These are phyloP conservation scores for Bactericera cockerelli DNA, from an alignment of 1,140 invertebrate genomes.

Conservation along the genomic window DNA sequence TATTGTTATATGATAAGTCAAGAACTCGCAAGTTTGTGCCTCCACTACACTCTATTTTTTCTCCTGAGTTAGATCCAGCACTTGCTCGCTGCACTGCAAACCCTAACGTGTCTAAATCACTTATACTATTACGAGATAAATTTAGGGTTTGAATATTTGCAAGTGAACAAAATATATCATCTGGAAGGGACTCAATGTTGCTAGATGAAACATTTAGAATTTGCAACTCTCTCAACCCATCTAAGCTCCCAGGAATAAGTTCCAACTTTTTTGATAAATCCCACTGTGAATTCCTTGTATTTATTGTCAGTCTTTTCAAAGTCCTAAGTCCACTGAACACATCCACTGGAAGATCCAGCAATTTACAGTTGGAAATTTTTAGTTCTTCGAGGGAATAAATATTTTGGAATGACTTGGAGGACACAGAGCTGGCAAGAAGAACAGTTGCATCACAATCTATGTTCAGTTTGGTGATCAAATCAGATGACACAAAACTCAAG, in stretches of 20 bases:
- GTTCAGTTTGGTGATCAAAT: conserved; percentile 30
- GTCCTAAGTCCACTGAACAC: conserved; percentile 60
- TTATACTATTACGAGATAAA: conserved; percentile 62
- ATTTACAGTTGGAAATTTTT: conserved; percentile 58
- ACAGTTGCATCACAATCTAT: conserved; percentile 61
- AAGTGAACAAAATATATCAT: conserved; percentile 56
- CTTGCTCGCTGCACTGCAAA: conserved; percentile 34
- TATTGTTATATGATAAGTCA: conserved; percentile 62
- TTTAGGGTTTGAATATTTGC: conserved; percentile 65
- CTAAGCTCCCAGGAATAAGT: conserved; percentile 45
- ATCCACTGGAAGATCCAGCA: conserved; percentile 53
- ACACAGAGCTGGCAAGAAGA: conserved; percentile 61
- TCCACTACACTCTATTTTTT: conserved; percentile 28
- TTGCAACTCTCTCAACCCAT: conserved; percentile 57
- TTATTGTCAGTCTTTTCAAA: conserved; percentile 53
- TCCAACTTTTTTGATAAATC: conserved; percentile 51
- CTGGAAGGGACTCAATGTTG: conserved; percentile 59
- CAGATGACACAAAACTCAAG: not conserved
- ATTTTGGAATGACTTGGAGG: conserved; percentile 50
- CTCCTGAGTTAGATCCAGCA: conserved; percentile 23
- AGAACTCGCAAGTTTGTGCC: conserved; percentile 46
- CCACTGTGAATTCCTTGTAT: conserved; percentile 62
- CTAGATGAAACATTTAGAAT: conserved; percentile 63
- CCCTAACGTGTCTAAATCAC: conserved; percentile 53
- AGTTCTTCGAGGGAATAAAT: conserved; percentile 55